Evolutionary conservation across 2,888 invertebrate species (phyloP), one percentile per base, ranked within the genome.

Genomic region (Ochropacha duplaris): DNA sequence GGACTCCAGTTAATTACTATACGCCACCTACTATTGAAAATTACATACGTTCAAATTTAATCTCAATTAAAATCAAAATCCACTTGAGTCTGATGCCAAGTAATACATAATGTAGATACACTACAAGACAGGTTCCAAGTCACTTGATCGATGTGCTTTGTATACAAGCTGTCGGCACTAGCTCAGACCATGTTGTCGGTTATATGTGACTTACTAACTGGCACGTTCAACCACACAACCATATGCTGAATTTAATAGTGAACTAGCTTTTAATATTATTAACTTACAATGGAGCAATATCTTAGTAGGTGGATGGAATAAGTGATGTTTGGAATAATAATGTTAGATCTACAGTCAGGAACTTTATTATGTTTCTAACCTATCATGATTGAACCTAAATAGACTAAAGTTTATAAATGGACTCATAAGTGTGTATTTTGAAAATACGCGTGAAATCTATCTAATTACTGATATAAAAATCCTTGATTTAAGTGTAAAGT

Each of bases 141-240:
- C 31, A 31, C 52, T 73, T 81, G 83, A 86, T 85, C 78, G 77
- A 83, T 81, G 75, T 69, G 70, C 69, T 66, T 70, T 67, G 72
- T 75, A 66, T 61, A 61, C 60, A 66, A 71, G 64, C 78, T 77
- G 78, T 79, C 81, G 67, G 65, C 78, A 74, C 73, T 66, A 66
- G 74, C 73, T 79, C 71, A 70, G 68, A 65, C 64, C 60, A 62
- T 67, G 68, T 64, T 71, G 70, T 67, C 67, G 57, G 19, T 19
- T 44, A 62, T 65, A 60, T 70, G 62, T n/a, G n/a, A n/a, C n/a
- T n/a, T n/a, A 68, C 66, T 68, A 66, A 68, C 62, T 65, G 61
- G 59, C 59, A 50, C 36, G 44, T 61, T 54, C 22, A 55, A 52
- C 57, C 55, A 58, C 55, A 54, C 22, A 54, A 57, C 49, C 51